Evolutionary conservation across 2,797 vertebrate genomes (phyloP), one percentile per base, ranked within the genome.

Genomic region (Halcyon chelicuti): DNA sequence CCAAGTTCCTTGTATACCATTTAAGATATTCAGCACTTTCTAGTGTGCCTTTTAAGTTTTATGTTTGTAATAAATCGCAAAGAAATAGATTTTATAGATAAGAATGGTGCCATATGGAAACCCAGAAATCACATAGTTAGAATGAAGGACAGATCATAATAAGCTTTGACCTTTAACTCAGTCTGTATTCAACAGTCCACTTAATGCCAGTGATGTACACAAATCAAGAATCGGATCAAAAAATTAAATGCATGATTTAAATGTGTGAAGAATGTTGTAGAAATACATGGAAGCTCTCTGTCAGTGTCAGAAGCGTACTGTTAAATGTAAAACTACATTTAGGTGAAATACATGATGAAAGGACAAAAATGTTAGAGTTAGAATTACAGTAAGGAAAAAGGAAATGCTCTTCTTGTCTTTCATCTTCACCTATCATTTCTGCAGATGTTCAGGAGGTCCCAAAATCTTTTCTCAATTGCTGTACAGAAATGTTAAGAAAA

Each of bases 1-100:
- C 81, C 90, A 87, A 25, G 79, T 70, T 87, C 80, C 75, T 94
- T 58, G 4, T 87, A 74, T 81, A 55, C 42, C 66, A 63, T 79
- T 61, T 71, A 80, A 78, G 67, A 42, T 72, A 58, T 28, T 95
- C 60, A 90, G 61, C 73, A 91, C 66, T 91, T 96, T 93, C 84
- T 73, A 52, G 13, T 14, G 49, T 21, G 57, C 31, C 52, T 93
- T 97, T 93, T 90, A 54, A 49, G 79, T 94, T 94, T 93, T 74
- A 70, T 60, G 82, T 87, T 83, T 76, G 42, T 97, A 97, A 94
- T 75, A 68, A 97, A 92, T 75, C 63, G 54, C 77, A 33, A 79
- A 96, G 61, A 94, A 96, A 75, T 93, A 61, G 55, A 49, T 95
- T 95, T 96, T 87, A 46, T 66, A 84, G 66, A 3, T 75, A 89